Percentiles rank a stretch among this genome's conserved stretches.
phyloP scores from a whole-genome alignment of 2,113 vertebrate species.

The Lycaon pictus region DNA sequence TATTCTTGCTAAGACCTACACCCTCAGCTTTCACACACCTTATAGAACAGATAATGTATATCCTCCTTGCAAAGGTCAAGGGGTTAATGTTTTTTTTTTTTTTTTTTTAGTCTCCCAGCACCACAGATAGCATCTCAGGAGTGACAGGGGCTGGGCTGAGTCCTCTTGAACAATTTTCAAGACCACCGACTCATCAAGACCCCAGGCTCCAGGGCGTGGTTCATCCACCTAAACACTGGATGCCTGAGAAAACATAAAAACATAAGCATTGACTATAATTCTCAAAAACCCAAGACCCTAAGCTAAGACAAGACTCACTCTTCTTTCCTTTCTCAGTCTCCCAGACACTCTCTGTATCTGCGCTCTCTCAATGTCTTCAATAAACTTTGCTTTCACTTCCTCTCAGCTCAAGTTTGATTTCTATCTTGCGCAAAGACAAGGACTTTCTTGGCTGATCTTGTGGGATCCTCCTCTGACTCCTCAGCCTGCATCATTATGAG shows the following conservation, averaged over 20 bases:
- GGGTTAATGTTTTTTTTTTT: not conserved
- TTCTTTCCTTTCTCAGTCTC: not conserved
- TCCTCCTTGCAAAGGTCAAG: not conserved
- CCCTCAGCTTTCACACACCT: not conserved
- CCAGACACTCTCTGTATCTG: not conserved
- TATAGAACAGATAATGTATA: not conserved
- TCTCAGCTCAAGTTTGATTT: not conserved
- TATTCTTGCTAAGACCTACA: not conserved
- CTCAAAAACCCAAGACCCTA: not conserved
- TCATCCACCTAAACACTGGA: not conserved
- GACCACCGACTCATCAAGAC: not conserved
- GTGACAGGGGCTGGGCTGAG: not conserved
- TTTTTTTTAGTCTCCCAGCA: not conserved
- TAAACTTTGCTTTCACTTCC: not conserved
- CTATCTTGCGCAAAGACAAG: not conserved
- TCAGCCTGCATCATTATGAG: not conserved
- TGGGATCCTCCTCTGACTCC: not conserved
- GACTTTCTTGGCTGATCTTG: not conserved
- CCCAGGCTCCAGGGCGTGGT: not conserved
- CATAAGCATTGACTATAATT: not conserved
- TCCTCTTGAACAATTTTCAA: not conserved
- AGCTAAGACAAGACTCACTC: not conserved
- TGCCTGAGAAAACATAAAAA: too few species aligned
- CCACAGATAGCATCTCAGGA: not conserved
- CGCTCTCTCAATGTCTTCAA: not conserved